These are phyloP conservation scores for Ascidia mentula DNA, from an alignment of 23 tunicate genomes.

Conservation along the genomic window DNA sequence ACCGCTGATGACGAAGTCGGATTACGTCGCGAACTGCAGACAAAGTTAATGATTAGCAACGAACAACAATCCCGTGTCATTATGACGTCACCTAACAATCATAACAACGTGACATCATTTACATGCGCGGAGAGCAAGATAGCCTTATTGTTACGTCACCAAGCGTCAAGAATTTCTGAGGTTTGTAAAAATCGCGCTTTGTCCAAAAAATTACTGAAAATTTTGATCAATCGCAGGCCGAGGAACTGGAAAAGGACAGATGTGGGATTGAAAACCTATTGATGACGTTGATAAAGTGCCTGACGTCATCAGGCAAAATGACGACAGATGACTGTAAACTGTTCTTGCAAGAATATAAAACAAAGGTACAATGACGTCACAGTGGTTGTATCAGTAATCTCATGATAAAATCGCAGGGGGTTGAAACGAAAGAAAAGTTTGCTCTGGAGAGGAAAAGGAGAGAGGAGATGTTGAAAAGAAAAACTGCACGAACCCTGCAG, in stretches of 20 bases:
- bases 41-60: neutral
- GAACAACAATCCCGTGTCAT: neutral
- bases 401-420: neutral
- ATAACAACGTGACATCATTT: neutral
- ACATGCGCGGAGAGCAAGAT: neutral
- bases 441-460: constrained; percentile 7
- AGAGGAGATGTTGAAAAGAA: neutral
- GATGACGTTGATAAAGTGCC: constrained; percentile 18
- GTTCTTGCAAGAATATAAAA: constrained; percentile 11
- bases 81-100: neutral
- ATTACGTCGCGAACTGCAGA: neutral
- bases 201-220: neutral
- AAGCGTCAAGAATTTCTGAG: neutral
- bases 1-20: neutral
- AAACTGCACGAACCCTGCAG: constrained; percentile 5
- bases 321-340: constrained; percentile 14
- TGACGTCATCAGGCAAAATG: constrained; percentile 20
- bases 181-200: neutral
- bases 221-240: neutral
- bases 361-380: neutral
- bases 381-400: neutral
- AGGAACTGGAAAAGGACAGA: neutral
- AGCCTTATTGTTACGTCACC: neutral
- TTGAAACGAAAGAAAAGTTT: constrained; percentile 12
- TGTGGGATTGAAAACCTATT: constrained; percentile 4